Conservation (phyloP, 2,113 vertebrate genomes). For the Epinephelus fuscoguttatus region DNA sequence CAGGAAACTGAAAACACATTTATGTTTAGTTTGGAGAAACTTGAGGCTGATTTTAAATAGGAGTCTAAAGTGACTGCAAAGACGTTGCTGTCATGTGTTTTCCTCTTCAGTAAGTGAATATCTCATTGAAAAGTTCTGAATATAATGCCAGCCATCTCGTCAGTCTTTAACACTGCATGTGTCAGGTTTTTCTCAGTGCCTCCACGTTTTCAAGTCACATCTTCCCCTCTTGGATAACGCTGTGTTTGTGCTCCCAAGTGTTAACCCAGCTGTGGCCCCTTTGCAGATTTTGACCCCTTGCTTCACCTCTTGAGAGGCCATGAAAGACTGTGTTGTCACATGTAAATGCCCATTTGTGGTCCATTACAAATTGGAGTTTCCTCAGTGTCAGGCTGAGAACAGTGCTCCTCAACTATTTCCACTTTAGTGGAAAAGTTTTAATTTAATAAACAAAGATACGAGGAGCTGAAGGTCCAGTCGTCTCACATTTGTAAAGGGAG, state of each 20-base stretch:
- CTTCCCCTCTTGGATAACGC: conserved; percentile 9
- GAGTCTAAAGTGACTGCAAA: neutral
- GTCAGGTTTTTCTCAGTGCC: neutral
- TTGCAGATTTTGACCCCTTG: conserved; percentile 23
- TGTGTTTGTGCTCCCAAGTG: conserved; percentile 13
- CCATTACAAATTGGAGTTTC: neutral
- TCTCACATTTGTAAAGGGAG: neutral
- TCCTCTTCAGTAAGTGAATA: neutral
- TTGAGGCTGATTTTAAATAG: neutral
- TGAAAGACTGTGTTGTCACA: conserved; percentile 45
- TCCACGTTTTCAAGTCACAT: neutral
- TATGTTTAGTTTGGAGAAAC: neutral
- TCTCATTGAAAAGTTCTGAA: neutral
- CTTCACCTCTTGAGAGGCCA: conserved; percentile 16
- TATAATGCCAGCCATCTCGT: neutral
- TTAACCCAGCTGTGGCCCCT: conserved; percentile 32
- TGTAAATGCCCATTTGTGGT: conserved; percentile 36
- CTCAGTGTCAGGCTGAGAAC: conserved; percentile 19
- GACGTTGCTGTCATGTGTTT: neutral
- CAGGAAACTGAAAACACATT: conserved; percentile 7
- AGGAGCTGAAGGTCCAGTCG: neutral
- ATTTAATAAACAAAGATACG: neutral
- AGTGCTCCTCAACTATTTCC: neutral
- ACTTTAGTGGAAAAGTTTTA: neutral
- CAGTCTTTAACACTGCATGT: neutral